Evolutionary conservation across 2,888 invertebrate species (phyloP).

Genomic region (Cheilosia grossa): DNA sequence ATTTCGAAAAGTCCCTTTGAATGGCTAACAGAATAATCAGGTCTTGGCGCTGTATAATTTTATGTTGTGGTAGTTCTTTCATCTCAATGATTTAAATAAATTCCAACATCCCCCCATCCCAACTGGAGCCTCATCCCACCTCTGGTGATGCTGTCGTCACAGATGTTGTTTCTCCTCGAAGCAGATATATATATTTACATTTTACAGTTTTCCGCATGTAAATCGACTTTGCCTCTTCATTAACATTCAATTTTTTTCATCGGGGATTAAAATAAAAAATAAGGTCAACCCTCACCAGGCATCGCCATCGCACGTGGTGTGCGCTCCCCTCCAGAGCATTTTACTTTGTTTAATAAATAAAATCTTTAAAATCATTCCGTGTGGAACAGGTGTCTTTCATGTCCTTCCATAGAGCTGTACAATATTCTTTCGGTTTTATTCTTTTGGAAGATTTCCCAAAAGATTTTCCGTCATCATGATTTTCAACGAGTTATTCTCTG

Average conservation of each 20-base stretch:
- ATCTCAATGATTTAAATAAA: conserved; percentile 52
- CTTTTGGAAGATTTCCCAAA: conserved; percentile 64
- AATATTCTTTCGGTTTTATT: conserved; percentile 11
- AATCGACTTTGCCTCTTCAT: conserved; percentile 9
- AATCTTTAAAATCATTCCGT: conserved; percentile 14
- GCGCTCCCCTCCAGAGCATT: not conserved
- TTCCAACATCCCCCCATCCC: not conserved
- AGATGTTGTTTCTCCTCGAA: conserved; percentile 28
- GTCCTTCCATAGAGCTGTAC: conserved; percentile 4
- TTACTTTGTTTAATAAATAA: conserved; percentile 15
- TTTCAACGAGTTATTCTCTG: conserved; percentile 62
- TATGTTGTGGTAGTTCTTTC: conserved; percentile 29
- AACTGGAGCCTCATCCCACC: not conserved
- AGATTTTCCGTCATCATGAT: conserved; percentile 61
- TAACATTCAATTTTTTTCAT: conserved; percentile 16
- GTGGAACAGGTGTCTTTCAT: conserved; percentile 66
- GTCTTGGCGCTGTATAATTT: conserved; percentile 65
- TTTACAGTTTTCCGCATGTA: conserved; percentile 3
- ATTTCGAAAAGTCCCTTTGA: conserved; percentile 30
- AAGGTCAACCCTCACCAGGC: conserved; percentile 4
- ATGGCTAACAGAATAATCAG: conserved; percentile 34
- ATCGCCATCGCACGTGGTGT: not conserved
- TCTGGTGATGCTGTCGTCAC: not conserved
- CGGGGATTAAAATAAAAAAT: conserved; percentile 13
- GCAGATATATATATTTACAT: conserved; percentile 1